phyloP scores from a whole-genome alignment of 1,140 invertebrate species.

The Diorhabda elongata region DNA sequence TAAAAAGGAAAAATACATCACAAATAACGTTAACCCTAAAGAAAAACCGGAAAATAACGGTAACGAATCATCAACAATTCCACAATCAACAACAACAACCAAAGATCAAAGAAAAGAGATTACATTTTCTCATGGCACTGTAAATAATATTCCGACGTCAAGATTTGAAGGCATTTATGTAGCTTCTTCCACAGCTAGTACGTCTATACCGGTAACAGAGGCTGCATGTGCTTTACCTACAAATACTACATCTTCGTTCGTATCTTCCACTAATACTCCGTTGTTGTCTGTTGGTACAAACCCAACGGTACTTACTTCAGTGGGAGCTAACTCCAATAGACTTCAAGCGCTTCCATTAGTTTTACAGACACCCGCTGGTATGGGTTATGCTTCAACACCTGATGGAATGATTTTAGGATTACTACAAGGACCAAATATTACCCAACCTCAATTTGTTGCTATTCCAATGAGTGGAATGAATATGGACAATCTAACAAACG shows the following conservation, averaged over 20 bases:
- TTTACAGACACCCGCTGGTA: conserved; percentile 20
- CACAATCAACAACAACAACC: neutral
- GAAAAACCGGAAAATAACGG: neutral
- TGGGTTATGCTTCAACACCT: conserved; percentile 26
- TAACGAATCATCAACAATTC: neutral
- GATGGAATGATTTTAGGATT: conserved; percentile 28
- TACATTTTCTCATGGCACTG: neutral
- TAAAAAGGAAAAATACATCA: no score
- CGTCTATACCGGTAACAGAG: neutral
- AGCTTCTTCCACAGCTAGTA: neutral
- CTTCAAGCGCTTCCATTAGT: conserved; percentile 28
- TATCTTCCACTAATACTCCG: neutral
- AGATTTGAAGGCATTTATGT: neutral
- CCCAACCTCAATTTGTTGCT: conserved; percentile 24
- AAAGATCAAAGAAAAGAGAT: neutral
- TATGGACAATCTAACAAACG: no score
- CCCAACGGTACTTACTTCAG: neutral
- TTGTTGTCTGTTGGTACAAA: neutral
- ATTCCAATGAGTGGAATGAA: conserved; percentile 22
- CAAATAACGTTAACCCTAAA: neutral
- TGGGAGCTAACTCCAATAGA: neutral
- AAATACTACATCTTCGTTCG: neutral
- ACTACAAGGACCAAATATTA: conserved; percentile 20
- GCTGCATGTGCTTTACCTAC: neutral
- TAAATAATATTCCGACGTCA: neutral